Conservation (phyloP, 2,113 vertebrate species). For the Sylvia atricapilla region DNA sequence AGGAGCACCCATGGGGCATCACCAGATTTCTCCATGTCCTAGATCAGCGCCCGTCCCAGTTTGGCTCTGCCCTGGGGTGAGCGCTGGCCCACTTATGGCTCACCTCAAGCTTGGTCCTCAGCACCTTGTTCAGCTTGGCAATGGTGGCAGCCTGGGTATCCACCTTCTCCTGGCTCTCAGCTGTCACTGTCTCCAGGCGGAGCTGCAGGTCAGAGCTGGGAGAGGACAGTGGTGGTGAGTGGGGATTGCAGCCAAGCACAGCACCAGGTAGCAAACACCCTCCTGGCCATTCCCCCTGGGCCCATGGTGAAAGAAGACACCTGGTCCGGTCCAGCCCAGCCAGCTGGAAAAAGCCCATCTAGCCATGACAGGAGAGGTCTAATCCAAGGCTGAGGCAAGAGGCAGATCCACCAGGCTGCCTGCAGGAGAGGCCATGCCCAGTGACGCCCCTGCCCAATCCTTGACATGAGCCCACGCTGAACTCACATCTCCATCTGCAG, state of each 20-base stretch:
- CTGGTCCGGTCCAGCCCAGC: not conserved
- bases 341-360: not conserved
- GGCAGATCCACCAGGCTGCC: not conserved
- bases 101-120: slow-evolving; percentile 71
- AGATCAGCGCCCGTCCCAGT: slow-evolving; percentile 13
- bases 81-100: slow-evolving; percentile 59
- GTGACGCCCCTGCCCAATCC: fast-evolving
- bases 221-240: not conserved
- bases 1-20: slow-evolving; percentile 7
- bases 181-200: slow-evolving; percentile 28
- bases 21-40: not conserved
- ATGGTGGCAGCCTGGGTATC: slow-evolving; percentile 52
- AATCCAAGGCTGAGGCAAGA: not conserved
- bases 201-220: slow-evolving; percentile 62
- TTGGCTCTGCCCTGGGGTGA: not conserved
- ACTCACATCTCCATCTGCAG: slow-evolving; percentile 71
- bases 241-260: fast-evolving
- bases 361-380: not conserved
- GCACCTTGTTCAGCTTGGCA: slow-evolving; percentile 51
- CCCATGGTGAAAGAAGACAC: not conserved
- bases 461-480: fast-evolving
- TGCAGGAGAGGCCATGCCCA: not conserved
- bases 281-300: not conserved
- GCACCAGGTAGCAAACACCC: not conserved
- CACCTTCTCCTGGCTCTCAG: not conserved